Percentiles rank a stretch among this genome's conserved stretches.
phyloP scores from a whole-genome alignment of 2,113 vertebrate species.

The Pogona vitticeps region DNA sequence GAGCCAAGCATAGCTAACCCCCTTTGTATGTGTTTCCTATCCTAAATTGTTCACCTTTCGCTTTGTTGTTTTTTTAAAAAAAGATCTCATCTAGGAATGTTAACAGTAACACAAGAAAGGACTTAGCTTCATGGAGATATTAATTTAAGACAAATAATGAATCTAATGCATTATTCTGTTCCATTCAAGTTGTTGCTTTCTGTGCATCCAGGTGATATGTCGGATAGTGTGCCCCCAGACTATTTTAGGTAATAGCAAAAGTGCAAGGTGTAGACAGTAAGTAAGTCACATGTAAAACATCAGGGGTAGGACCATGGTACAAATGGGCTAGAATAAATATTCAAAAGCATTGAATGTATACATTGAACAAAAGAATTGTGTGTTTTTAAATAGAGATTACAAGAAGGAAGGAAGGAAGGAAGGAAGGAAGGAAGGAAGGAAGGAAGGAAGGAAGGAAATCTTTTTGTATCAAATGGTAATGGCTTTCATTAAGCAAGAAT shows the following conservation, averaged over 20 bases:
- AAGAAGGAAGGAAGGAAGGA: neutral
- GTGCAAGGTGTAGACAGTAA: conserved; percentile 12
- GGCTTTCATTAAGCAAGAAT: neutral
- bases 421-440: neutral
- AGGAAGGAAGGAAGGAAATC: neutral
- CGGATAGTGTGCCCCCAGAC: neutral
- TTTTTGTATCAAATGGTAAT: neutral
- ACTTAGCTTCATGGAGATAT: neutral
- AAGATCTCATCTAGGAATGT: neutral
- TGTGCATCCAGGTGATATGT: neutral
- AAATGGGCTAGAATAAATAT: neutral
- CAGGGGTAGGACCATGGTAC: neutral
- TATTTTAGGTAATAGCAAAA: conserved; percentile 5
- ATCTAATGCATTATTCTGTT: neutral
- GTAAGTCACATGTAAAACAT: neutral
- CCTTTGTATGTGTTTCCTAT: neutral
- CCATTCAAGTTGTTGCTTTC: conserved; percentile 16
- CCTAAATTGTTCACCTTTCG: conserved; percentile 1
- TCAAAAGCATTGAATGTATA: neutral
- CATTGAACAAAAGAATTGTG: neutral
- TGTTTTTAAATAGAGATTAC: neutral
- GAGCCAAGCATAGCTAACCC: neutral
- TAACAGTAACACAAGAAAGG: neutral
- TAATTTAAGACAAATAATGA: conserved; percentile 10
- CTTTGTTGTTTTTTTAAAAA: neutral